Percentiles rank a stretch among this genome's conserved stretches.
phyloP scores from a whole-genome alignment of 1,140 invertebrate species.

The Harpegnathos saltator region DNA sequence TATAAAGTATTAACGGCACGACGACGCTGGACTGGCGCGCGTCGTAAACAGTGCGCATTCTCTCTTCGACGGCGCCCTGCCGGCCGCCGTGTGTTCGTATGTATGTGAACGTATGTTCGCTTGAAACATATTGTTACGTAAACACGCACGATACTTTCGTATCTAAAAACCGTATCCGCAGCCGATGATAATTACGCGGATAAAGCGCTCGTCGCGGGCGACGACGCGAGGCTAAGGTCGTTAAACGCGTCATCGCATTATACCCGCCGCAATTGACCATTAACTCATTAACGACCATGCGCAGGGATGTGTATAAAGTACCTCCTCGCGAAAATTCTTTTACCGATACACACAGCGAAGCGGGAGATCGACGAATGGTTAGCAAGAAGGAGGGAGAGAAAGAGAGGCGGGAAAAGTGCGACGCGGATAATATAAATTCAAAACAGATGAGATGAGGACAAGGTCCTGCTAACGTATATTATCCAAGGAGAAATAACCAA shows the following conservation, averaged over 20 bases:
- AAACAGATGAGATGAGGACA: no score
- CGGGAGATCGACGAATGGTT: not conserved
- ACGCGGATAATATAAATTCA: no score
- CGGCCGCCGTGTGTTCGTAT: not conserved
- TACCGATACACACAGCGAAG: not conserved
- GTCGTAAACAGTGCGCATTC: slow-evolving; percentile 3
- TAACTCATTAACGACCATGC: not conserved
- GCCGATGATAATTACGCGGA: not conserved
- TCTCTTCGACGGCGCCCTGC: not conserved
- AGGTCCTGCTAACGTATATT: no score
- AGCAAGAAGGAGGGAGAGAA: no score
- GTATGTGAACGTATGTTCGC: not conserved
- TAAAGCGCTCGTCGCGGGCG: not conserved
- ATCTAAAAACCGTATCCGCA: slow-evolving; percentile 9
- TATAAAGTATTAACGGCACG: slow-evolving; percentile 38
- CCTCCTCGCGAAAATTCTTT: not conserved
- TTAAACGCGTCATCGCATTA: slow-evolving; percentile 7
- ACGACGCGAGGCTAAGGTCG: not conserved
- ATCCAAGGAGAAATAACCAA: no score
- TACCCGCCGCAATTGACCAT: not conserved
- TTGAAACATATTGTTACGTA: not conserved
- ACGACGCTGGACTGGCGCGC: not conserved
- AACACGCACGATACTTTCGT: not conserved
- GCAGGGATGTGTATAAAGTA: not conserved
- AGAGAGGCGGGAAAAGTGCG: no score